Evolutionary conservation across 2,888 invertebrate species (phyloP).

Genomic region (Thecocarcelia acutangulata): DNA sequence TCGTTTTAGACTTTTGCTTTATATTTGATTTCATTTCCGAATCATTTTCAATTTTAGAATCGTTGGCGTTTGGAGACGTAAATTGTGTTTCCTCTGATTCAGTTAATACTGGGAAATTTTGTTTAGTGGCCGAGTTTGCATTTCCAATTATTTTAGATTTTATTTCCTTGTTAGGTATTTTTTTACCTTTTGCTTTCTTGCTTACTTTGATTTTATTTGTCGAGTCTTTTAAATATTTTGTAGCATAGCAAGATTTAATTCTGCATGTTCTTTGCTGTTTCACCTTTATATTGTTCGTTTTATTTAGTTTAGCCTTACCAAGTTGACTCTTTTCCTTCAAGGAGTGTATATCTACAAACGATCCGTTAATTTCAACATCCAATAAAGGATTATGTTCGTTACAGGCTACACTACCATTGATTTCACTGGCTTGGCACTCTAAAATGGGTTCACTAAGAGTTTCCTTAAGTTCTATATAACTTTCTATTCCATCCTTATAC

Average conservation of each 20-base stretch:
- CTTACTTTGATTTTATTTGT: not conserved
- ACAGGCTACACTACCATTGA: conserved; percentile 69
- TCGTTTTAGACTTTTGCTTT: conserved; percentile 3
- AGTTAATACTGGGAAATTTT: conserved; percentile 7
- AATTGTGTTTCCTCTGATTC: not conserved
- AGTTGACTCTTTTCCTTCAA: too few species aligned
- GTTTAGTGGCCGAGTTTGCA: conserved; percentile 8
- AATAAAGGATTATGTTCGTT: conserved; percentile 1
- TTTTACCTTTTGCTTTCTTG: not conserved
- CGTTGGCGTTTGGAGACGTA: not conserved
- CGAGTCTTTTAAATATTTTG: not conserved
- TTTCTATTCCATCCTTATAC: too few species aligned
- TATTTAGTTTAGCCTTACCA: not conserved
- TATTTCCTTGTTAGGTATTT: not conserved
- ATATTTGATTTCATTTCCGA: not conserved
- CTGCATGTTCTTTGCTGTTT: not conserved
- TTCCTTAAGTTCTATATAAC: too few species aligned
- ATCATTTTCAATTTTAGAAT: conserved; percentile 21
- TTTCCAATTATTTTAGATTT: not conserved
- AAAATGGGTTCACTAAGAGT: too few species aligned
- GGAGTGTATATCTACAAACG: too few species aligned
- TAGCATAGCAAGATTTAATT: not conserved
- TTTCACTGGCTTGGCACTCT: conserved; percentile 47
- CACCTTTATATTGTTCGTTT: not conserved
- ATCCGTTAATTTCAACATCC: not conserved